phyloP scores from a whole-genome alignment of 2,113 vertebrate genomes.

The Conger conger region DNA sequence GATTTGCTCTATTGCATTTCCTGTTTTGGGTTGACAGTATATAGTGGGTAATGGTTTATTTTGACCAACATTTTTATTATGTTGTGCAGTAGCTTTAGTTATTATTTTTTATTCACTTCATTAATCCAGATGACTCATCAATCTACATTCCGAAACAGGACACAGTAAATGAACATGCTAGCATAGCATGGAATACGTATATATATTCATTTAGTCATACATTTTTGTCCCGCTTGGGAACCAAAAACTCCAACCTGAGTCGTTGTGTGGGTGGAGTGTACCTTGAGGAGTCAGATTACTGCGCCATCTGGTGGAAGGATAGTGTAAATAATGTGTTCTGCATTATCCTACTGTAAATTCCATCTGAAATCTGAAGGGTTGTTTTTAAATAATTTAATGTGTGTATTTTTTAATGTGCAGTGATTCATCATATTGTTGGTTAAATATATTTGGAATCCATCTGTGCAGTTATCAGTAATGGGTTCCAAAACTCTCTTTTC shows the following conservation, averaged over 20 bases:
- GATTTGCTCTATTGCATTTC: not conserved
- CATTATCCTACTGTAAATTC: too few relatives aligned
- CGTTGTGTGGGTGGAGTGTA: not conserved
- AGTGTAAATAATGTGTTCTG: not conserved
- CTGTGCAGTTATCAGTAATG: not conserved
- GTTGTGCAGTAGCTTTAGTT: not conserved
- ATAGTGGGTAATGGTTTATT: not conserved
- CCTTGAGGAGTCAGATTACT: not conserved
- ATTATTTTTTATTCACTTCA: not conserved
- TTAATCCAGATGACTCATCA: not conserved
- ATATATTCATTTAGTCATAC: not conserved
- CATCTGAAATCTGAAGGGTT: not conserved
- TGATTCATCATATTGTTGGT: not conserved
- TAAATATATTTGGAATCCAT: not conserved
- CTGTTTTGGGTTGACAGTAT: not conserved
- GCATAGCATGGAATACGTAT: not conserved
- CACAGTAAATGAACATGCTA: not conserved
- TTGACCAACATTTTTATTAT: not conserved
- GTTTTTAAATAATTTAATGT: not conserved
- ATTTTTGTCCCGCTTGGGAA: not conserved
- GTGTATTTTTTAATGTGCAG: too few relatives aligned
- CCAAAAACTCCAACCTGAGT: not conserved
- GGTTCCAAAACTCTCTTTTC: not conserved
- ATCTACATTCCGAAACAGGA: not conserved
- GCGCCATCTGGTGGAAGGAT: constrained; percentile 6